Percentiles rank a stretch among this genome's conserved stretches.
Evolutionary conservation across 2,888 invertebrate genomes (phyloP).

Genomic region (Euproctis similis): DNA sequence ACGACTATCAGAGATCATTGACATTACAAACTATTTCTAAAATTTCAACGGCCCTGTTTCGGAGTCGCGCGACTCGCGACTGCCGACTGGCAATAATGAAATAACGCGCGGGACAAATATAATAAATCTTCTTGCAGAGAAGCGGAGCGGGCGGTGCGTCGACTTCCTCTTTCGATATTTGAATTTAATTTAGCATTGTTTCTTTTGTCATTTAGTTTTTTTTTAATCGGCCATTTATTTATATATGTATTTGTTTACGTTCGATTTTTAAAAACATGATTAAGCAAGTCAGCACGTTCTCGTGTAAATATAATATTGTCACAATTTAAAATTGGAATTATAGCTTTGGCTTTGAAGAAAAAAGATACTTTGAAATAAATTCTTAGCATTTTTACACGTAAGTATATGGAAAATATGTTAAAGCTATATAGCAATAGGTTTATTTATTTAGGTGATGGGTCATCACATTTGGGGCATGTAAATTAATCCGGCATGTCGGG

Average conservation of each 20-base stretch:
- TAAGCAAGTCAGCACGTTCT: no score
- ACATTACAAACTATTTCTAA: slow-evolving; percentile 38
- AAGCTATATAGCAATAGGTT: no score
- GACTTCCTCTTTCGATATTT: slow-evolving; percentile 75
- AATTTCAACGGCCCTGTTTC: slow-evolving; percentile 44
- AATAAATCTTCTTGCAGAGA: slow-evolving; percentile 72
- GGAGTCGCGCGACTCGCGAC: slow-evolving; percentile 52
- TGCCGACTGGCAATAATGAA: slow-evolving; percentile 69
- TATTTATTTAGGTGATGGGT: no score
- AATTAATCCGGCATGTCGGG: no score
- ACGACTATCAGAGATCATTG: slow-evolving; percentile 23
- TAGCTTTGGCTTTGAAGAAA: no score
- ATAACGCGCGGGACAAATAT: slow-evolving; percentile 75
- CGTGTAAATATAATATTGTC: not conserved
- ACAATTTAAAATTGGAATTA: slow-evolving; percentile 1
- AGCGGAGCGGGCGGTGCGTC: slow-evolving; percentile 58
- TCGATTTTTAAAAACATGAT: not conserved
- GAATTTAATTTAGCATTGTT: slow-evolving; percentile 73
- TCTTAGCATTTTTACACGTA: no score
- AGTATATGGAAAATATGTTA: no score
- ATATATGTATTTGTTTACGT: not conserved
- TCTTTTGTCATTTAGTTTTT: slow-evolving; percentile 48
- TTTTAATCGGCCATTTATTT: slow-evolving; percentile 1
- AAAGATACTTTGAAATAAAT: no score
- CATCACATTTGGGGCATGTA: no score